phyloP scores from a whole-genome alignment of 2,113 vertebrate species.

The Alethe castanea region DNA sequence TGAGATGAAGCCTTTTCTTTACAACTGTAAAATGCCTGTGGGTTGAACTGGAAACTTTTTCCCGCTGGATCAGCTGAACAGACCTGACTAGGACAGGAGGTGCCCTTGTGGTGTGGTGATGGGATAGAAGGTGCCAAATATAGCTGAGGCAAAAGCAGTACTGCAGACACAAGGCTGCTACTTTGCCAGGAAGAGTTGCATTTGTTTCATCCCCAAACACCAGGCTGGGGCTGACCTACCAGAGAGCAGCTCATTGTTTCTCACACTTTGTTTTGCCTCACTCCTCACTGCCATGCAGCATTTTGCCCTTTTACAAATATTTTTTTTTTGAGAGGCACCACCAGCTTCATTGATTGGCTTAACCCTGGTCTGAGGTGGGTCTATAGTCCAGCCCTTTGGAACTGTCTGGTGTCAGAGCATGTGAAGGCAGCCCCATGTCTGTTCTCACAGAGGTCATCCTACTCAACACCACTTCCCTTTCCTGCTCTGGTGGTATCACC shows the following conservation, averaged over 20 bases:
- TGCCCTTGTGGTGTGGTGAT: neutral
- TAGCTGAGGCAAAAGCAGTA: neutral
- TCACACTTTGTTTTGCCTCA: neutral
- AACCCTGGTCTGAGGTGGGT: neutral
- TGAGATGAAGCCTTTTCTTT: neutral
- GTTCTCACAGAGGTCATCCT: neutral
- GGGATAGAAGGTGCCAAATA: neutral
- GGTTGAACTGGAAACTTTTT: neutral
- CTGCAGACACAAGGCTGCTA: neutral
- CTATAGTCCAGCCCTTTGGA: neutral
- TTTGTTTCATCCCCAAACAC: neutral
- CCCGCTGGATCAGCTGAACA: neutral
- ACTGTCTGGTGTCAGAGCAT: neutral
- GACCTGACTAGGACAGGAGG: neutral
- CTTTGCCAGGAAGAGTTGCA: neutral
- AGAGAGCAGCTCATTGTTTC: neutral
- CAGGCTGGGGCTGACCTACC: no score
- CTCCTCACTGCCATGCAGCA: neutral
- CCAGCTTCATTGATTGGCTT: neutral
- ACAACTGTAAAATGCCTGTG: neutral
- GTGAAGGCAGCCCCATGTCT: neutral
- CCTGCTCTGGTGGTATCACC: neutral
- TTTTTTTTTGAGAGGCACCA: neutral
- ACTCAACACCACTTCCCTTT: neutral
- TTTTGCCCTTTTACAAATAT: neutral